Evolutionary conservation across 2,888 invertebrate genomes (phyloP).

Genomic region (Oscheius myriophilus): DNA sequence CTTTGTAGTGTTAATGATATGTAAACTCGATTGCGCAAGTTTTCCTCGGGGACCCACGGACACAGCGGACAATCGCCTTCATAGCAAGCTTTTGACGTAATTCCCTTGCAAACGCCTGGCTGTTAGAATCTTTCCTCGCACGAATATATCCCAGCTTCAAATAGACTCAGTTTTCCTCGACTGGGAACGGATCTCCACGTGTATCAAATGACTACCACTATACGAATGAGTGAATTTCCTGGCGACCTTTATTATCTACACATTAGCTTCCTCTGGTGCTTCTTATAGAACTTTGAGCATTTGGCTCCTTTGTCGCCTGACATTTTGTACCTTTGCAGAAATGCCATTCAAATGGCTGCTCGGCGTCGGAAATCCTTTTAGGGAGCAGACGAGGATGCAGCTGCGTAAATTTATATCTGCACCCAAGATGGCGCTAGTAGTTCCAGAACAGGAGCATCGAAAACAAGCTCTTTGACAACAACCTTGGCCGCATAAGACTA

Average conservation of each 20-base stretch:
- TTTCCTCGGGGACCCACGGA: slow-evolving; percentile 23
- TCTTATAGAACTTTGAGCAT: not conserved
- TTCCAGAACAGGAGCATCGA: no score
- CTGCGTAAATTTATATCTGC: slow-evolving; percentile 26
- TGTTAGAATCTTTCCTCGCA: slow-evolving; percentile 15
- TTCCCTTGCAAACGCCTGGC: slow-evolving; percentile 18
- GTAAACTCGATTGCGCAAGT: slow-evolving; percentile 28
- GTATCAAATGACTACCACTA: slow-evolving; percentile 30
- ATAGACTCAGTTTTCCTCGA: slow-evolving; percentile 18
- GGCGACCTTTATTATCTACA: not conserved
- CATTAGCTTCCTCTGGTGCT: not conserved
- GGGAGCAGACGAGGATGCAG: slow-evolving; percentile 20
- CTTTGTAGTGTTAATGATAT: slow-evolving; percentile 29
- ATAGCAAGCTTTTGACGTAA: slow-evolving; percentile 28
- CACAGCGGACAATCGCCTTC: slow-evolving; percentile 27
- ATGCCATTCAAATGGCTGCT: slow-evolving; percentile 16
- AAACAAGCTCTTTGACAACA: no score
- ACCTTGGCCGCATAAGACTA: no score
- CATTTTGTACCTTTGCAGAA: slow-evolving; percentile 21
- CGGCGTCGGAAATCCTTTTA: slow-evolving; percentile 29
- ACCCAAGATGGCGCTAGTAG: no score
- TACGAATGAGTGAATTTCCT: slow-evolving; percentile 21
- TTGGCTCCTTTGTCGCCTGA: not conserved
- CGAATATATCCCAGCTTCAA: not conserved
- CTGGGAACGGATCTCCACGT: slow-evolving; percentile 23